Evolutionary conservation across 2,888 invertebrate genomes (phyloP).

Genomic region (Pegoplata infirma): DNA sequence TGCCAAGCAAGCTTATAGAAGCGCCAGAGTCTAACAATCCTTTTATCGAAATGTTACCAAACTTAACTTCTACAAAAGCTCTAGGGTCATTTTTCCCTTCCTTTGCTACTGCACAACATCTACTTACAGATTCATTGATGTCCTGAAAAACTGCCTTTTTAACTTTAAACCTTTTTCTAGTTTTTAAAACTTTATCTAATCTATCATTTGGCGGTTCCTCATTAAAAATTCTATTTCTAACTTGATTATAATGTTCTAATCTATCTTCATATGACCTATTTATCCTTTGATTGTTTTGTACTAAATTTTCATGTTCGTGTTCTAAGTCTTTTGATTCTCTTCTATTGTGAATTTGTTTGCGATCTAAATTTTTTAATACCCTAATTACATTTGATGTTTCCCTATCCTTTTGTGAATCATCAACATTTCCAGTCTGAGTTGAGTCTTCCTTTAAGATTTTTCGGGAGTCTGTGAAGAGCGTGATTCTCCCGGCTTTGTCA

Average conservation of each 20-base stretch:
- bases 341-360: background rate
- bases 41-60: background rate
- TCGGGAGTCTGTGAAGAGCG: conserved; percentile 22
- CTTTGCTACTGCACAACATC: background rate
- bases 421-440: too few relatives aligned
- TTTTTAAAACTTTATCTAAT: background rate
- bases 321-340: background rate
- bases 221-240: background rate
- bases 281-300: background rate
- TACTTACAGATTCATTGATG: too few relatives aligned
- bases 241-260: conserved; percentile 3
- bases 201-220: background rate
- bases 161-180: conserved; percentile 7
- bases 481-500: background rate
- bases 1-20: conserved; percentile 16
- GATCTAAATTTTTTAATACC: too few relatives aligned
- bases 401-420: too few relatives aligned
- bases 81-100: background rate
- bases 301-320: background rate
- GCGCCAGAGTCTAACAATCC: conserved; percentile 51
- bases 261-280: background rate
- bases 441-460: background rate
- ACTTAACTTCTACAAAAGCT: background rate
- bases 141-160: too few relatives aligned
- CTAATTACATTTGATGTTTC: too few relatives aligned